Evolutionary conservation across 2,113 vertebrate genomes (phyloP), one percentile per base, ranked within the genome.

Genomic region (Vidua chalybeata): DNA sequence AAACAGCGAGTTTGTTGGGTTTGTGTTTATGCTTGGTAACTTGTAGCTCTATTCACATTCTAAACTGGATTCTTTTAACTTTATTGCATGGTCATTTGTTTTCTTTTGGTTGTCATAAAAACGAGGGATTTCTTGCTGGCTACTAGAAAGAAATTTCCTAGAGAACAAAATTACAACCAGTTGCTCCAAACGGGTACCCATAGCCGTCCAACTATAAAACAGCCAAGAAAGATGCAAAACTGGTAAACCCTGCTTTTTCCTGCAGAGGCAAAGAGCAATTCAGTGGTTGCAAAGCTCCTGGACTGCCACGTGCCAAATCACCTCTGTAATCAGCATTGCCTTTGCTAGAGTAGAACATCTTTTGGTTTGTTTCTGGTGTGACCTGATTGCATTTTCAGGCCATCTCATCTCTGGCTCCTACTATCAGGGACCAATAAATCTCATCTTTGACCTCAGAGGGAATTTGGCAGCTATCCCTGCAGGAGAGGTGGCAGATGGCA

Each of bases 11-110:
- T 97, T 95, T 81, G 94, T 78, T 97, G 96, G 84, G 95, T 96
- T 98, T 98, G 97, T 98, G 98, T 99, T 99, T 98, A 97, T 96
- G 87, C 95, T 97, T 87, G 92, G 96, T 97, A 97, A 98, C 97
- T 98, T 95, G 97, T 98, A 94, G 84, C 52, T 89, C 96, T 94
- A 98, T 98, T 98, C 97, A 98, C 95, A 97, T 95, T 96, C 96
- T 96, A 97, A 97, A 96, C 96, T 7, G 10, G 94, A 94, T 97
- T 95, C 46, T 90, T 97, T 99, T 98, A 97, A 79, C 89, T 37
- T 43, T 63, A 87, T 94, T 27, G 84, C 95, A 94, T 84, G 95
- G 97, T 93, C 93, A 49, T 75, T 95, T 82, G 24, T 94, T 95
- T 98, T 98, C 97, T 98, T 94, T 93, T 41, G 28, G 91, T 98